Conservation (phyloP, 2,888 invertebrate genomes). For the Caradrina kadenii region DNA sequence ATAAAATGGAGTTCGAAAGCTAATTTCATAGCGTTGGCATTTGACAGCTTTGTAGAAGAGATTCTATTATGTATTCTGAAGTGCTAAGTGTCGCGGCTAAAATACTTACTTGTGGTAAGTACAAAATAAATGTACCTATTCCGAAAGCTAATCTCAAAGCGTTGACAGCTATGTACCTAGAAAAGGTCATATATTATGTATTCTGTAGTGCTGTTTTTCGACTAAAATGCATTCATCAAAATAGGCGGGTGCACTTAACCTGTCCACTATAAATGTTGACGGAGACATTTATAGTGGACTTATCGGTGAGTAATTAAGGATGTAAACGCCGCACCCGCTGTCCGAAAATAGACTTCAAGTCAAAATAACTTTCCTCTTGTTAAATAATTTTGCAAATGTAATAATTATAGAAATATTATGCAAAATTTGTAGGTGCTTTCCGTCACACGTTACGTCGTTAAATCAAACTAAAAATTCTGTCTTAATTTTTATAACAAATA, state of each 20-base stretch:
- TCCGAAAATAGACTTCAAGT: neutral
- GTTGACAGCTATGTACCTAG: neutral
- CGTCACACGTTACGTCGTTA: slow-evolving; percentile 10
- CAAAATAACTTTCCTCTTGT: slow-evolving; percentile 7
- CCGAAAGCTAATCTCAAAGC: neutral
- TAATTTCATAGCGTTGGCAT: neutral
- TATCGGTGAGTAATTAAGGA: too few species aligned
- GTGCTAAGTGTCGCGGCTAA: too few species aligned
- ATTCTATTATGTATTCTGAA: too few species aligned
- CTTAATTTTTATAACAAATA: neutral
- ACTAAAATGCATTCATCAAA: slow-evolving; percentile 16
- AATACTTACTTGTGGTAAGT: too few species aligned
- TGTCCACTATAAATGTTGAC: slow-evolving; percentile 16
- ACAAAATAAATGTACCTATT: neutral
- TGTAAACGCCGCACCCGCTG: neutral
- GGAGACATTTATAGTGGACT: slow-evolving; percentile 25
- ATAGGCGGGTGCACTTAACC: slow-evolving; percentile 32
- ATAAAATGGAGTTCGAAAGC: neutral
- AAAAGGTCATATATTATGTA: neutral
- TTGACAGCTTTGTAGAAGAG: too few species aligned
- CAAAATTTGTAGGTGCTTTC: neutral
- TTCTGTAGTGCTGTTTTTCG: slow-evolving; percentile 22
- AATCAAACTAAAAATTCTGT: neutral
- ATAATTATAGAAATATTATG: neutral
- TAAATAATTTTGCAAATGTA: slow-evolving; percentile 9